Evolutionary conservation across 2,888 invertebrate genomes (phyloP), one percentile per base, ranked within the genome.

Genomic region (Orchesellides sinensis): DNA sequence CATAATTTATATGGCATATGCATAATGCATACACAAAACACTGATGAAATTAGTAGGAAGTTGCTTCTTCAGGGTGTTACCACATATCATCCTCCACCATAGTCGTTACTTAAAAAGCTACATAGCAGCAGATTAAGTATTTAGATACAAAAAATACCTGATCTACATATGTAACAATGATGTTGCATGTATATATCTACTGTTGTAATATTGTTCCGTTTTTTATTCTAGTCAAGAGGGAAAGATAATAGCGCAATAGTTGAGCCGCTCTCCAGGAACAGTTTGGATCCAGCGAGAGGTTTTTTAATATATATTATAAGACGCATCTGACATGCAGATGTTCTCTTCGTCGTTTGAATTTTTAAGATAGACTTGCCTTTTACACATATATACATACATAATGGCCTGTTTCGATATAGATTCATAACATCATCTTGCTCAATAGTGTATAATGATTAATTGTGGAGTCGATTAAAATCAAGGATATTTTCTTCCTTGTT

Each of bases 361-460:
- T n/a, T n/a, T n/a, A n/a, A n/a, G n/a, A n/a, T n/a, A n/a, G n/a
- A n/a, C n/a, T n/a, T 8, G 52, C 21, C 17, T 17, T 4, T 17
- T 52, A 10, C 52, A 10, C 19, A n/a, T 49, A n/a, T 59, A 17
- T 49, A 21, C 19, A 8, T 40, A 40, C 10, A 40, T n/a, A 40
- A 2, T 40, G 14, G n/a, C n/a, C n/a, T 40, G 40, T 40, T 45
- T 66, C 47, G 12, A 35, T 45, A 12, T 45, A n/a, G 54, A 45
- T 52, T n/a, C n/a, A n/a, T 61, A 70, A 65, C 79, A 25, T 72
- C 70, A 10, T 75, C 70, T 79, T 79, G 45, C 79, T 29, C 79
- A 79, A 79, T 79, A 35, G 35, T 23, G 68, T 70, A n/a, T n/a
- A 68, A 66, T 74, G 73, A 81, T 73, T 66, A 54, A 65, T 80